Evolutionary conservation across 2,113 vertebrate species (phyloP), one percentile per base, ranked within the genome.

Genomic region (Alectura lathami): DNA sequence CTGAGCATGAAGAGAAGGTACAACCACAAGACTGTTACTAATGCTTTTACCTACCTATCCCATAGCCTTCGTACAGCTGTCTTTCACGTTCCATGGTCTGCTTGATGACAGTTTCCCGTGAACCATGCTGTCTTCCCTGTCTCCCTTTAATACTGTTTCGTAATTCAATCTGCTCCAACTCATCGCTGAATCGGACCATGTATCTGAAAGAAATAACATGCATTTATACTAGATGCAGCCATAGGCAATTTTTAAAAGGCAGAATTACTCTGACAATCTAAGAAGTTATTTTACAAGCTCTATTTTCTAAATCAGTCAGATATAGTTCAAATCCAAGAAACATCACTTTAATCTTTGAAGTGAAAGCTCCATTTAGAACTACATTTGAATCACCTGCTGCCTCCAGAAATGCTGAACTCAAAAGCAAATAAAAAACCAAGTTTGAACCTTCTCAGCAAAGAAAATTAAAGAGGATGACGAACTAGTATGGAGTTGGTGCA

Each of bases 111-210:
- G 97, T 67, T 95, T 99, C 99, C 80, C 99, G 98, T 88, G 99
- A 98, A 8, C 96, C 94, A 45, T 99, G 98, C 40, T 98, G 98
- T 86, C 99, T 98, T 73, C 99, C 99, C 97, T 99, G 98, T 50
- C 99, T 98, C 87, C 98, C 98, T 97, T 98, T 99, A 97, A 99
- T 99, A 81, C 98, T 98, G 88, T 99, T 99, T 7, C 97, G 97
- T 75, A 99, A 95, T 88, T 99, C 98, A 67, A 99, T 99, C 97
- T 99, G 99, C 83, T 99, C 99, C 59, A 99, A 95, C 78, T 99
- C 99, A 6, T 59, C 86, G 60, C 98, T 97, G 63, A 99, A 99
- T 38, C 99, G 98, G 80, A 98, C 98, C 78, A 99, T 98, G 59
- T 99, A 99, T 78, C 99, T 99, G 96, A 59, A 96, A 94, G 83